Evolutionary conservation across 2,888 invertebrate genomes (phyloP).

Genomic region (Agriotes lineatus): DNA sequence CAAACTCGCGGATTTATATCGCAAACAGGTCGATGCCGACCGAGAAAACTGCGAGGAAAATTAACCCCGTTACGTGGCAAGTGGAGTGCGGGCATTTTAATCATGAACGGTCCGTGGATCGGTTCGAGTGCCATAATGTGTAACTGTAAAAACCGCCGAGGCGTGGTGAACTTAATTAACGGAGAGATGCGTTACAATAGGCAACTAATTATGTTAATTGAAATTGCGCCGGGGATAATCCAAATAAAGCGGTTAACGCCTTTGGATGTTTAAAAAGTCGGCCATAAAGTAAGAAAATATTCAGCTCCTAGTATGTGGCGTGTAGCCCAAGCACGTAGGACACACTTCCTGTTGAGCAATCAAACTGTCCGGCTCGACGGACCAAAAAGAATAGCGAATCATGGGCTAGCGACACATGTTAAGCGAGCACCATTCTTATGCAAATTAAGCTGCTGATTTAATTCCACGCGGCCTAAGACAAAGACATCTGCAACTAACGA

Average conservation of each 20-base stretch:
- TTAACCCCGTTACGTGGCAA: not conserved
- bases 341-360: slow-evolving; percentile 12
- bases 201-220: not conserved
- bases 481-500: not conserved
- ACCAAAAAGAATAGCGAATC: not conserved
- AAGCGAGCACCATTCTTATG: not conserved
- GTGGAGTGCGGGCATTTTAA: not conserved
- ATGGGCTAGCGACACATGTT: not conserved
- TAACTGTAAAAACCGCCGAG: not conserved
- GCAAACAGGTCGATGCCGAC: too few relatives aligned
- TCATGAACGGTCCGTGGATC: not conserved
- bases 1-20: too few relatives aligned
- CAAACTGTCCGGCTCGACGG: not conserved
- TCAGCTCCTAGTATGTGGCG: not conserved
- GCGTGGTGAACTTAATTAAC: not conserved
- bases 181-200: not conserved
- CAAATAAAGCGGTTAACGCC: not conserved
- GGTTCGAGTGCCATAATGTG: too few relatives aligned
- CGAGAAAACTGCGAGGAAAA: too few relatives aligned
- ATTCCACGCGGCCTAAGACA: too few relatives aligned
- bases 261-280: too few relatives aligned
- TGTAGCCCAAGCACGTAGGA: slow-evolving; percentile 2
- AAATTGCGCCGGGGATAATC: not conserved
- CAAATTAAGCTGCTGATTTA: too few relatives aligned
- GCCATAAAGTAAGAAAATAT: not conserved